Evolutionary conservation across 2,888 invertebrate species (phyloP).

Genomic region (Slavum lentiscoides): DNA sequence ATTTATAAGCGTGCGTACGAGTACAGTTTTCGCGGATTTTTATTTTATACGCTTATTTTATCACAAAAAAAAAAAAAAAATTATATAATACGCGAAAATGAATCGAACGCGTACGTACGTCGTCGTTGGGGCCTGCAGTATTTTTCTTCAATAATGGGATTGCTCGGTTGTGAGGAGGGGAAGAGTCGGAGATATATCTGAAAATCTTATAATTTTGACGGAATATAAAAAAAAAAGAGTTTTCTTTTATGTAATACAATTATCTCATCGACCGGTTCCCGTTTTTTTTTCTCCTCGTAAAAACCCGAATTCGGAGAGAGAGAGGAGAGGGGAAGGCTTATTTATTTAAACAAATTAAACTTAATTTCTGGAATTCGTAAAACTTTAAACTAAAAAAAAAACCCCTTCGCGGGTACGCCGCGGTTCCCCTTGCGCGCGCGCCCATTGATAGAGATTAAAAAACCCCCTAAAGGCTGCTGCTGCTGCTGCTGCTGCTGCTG

Average conservation of each 20-base stretch:
- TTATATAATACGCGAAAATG: too few relatives aligned
- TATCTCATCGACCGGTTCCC: constrained; percentile 43
- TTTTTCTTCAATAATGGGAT: too few relatives aligned
- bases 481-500: background rate
- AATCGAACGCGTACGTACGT: too few relatives aligned
- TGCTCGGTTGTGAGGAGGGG: too few relatives aligned
- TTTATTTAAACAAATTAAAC: constrained; percentile 53
- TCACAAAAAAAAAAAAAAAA: background rate
- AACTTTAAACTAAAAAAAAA: constrained; percentile 50
- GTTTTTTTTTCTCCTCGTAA: constrained; percentile 20
- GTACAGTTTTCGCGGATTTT: background rate
- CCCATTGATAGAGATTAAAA: constrained; percentile 41
- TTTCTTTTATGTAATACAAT: constrained; percentile 50
- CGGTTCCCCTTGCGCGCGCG: background rate
- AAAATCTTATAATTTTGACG: constrained; percentile 47
- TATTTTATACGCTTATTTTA: constrained; percentile 3
- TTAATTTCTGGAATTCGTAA: constrained; percentile 53
- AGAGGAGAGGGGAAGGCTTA: constrained; percentile 44
- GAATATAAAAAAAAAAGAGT: constrained; percentile 35
- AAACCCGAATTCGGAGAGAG: constrained; percentile 28
- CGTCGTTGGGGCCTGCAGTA: too few relatives aligned
- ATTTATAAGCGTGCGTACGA: background rate
- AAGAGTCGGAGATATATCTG: background rate
- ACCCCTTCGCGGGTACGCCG: constrained; percentile 39
- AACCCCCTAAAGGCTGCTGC: constrained; percentile 39